Evolutionary conservation across 2,113 vertebrate species (phyloP).

Genomic region (Peromyscus polionotus): DNA sequence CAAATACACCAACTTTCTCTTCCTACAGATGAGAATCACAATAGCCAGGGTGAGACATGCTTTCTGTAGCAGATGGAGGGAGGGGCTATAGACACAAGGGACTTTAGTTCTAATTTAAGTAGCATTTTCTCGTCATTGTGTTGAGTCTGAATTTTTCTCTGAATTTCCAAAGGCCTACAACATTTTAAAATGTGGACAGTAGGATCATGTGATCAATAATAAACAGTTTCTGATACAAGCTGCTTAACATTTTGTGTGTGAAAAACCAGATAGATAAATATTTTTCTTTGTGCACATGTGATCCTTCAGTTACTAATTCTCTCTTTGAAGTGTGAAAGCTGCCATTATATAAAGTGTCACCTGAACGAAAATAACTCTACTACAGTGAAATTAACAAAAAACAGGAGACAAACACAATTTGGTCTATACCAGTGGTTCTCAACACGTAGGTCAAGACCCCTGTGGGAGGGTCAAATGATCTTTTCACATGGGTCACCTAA

Average conservation of each 20-base stretch:
- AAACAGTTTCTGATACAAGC: neutral
- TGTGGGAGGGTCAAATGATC: neutral
- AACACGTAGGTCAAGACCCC: too few relatives aligned
- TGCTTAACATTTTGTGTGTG: neutral
- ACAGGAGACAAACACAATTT: neutral
- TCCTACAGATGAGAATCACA: neutral
- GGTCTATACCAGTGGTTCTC: too few relatives aligned
- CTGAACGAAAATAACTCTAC: neutral
- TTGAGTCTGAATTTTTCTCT: neutral
- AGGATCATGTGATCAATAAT: neutral
- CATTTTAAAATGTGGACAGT: constrained; percentile 12
- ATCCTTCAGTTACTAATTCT: neutral
- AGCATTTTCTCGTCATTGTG: neutral
- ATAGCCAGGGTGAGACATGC: neutral
- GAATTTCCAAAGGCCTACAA: neutral
- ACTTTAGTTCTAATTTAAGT: neutral
- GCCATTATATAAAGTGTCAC: neutral
- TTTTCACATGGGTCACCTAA: neutral
- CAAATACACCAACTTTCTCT: neutral
- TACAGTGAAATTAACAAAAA: constrained; percentile 49
- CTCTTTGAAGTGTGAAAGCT: neutral
- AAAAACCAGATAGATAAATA: neutral
- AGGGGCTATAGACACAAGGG: neutral
- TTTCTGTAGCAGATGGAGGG: neutral
- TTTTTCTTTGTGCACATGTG: neutral